Evolutionary conservation across 2,888 invertebrate species (phyloP).

Genomic region (Ormyrus thymus): DNA sequence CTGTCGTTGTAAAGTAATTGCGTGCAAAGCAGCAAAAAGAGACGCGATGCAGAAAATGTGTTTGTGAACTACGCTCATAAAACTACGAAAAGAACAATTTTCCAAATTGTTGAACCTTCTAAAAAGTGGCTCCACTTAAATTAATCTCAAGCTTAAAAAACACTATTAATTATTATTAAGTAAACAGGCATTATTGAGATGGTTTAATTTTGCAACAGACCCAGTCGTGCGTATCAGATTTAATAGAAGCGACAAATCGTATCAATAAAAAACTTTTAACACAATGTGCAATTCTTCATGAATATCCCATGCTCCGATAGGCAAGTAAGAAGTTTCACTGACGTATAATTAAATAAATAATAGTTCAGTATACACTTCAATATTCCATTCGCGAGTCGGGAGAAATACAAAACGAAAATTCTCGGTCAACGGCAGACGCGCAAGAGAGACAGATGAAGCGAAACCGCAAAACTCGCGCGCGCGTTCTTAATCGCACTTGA

Average conservation of each 20-base stretch:
- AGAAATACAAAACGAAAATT: neutral
- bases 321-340: too few relatives aligned
- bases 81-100: too few relatives aligned
- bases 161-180: too few relatives aligned
- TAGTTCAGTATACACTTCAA: neutral
- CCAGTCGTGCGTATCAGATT: neutral
- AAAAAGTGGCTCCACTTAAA: too few relatives aligned
- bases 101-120: too few relatives aligned
- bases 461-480: constrained; percentile 34
- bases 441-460: constrained; percentile 9
- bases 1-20: neutral
- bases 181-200: too few relatives aligned
- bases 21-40: neutral
- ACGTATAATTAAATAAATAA: constrained; percentile 2
- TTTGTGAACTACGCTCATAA: neutral
- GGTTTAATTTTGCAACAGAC: too few relatives aligned
- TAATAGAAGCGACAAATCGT: too few relatives aligned
- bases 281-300: too few relatives aligned
- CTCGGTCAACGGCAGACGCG: neutral
- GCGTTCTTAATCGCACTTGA: neutral
- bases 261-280: too few relatives aligned
- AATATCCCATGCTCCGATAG: too few relatives aligned
- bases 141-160: too few relatives aligned
- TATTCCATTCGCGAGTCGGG: neutral
- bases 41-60: neutral